Evolutionary conservation across 2,888 invertebrate species (phyloP).

Genomic region (Pristionchus arcanus): DNA sequence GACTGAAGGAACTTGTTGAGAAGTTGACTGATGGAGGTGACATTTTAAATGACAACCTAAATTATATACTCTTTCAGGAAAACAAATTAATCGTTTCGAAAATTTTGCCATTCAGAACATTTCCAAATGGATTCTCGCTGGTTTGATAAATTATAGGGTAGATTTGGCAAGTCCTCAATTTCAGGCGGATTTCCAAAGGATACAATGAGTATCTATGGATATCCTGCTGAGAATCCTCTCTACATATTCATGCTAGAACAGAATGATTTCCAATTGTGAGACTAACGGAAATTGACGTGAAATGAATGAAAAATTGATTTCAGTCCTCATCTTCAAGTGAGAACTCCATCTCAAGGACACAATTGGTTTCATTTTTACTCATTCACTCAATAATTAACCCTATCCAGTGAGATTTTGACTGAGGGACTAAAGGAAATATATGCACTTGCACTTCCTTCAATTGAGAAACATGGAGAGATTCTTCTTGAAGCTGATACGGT

Average conservation of each 20-base stretch:
- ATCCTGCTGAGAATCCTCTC: neutral
- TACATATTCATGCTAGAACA: neutral
- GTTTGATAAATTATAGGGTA: neutral
- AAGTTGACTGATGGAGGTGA: neutral
- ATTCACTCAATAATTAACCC: neutral
- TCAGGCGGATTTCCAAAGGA: conserved; percentile 13
- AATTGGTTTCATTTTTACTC: neutral
- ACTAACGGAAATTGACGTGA: neutral
- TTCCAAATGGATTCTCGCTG: conserved; percentile 36
- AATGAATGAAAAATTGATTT: neutral
- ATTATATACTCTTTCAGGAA: neutral
- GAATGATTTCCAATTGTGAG: conserved; percentile 12
- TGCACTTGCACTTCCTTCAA: neutral
- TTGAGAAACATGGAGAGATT: neutral
- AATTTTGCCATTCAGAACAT: conserved; percentile 15
- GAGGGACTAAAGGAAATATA: neutral
- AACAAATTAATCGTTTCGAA: neutral
- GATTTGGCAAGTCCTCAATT: neutral
- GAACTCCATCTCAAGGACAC: conserved; percentile 26
- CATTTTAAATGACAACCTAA: no score
- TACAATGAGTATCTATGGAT: conserved; percentile 10
- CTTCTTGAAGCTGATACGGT: conserved; percentile 1
- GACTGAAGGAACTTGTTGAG: neutral
- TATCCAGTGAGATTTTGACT: neutral
- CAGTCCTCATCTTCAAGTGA: conserved; percentile 9